Percentiles rank a stretch among this genome's conserved stretches.
phyloP scores from a whole-genome alignment of 2,113 vertebrate species.

The Prietella phreatophila region DNA sequence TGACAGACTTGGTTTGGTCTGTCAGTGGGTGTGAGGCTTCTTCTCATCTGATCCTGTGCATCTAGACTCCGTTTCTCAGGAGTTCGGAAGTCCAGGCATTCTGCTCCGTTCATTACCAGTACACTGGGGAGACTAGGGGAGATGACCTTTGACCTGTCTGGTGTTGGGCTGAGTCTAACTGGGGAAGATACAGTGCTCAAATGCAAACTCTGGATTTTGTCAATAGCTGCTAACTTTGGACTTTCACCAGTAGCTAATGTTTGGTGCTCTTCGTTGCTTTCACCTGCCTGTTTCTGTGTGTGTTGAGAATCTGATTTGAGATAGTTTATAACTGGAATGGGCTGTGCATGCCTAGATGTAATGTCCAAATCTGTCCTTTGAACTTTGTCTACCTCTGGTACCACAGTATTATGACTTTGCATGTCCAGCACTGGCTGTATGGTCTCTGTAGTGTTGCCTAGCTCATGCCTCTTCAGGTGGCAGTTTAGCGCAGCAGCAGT shows the following conservation, averaged over 20 bases:
- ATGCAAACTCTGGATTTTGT: constrained; percentile 50
- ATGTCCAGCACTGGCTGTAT: constrained; percentile 47
- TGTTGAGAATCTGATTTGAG: constrained; percentile 58
- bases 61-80: constrained; percentile 66
- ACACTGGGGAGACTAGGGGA: constrained; percentile 67
- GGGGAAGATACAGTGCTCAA: constrained; percentile 46
- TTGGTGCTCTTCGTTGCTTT: constrained; percentile 55
- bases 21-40: constrained; percentile 60
- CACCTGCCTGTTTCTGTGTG: constrained; percentile 28
- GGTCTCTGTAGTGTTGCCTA: constrained; percentile 69
- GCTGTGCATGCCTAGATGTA: constrained; percentile 60
- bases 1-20: constrained; percentile 60
- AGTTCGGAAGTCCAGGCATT: constrained; percentile 73
- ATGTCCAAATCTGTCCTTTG: constrained; percentile 55
- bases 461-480: constrained; percentile 79
- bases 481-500: constrained; percentile 82
- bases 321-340: constrained; percentile 77
- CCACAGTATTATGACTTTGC: constrained; percentile 41
- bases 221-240: constrained; percentile 49
- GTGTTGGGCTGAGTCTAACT: constrained; percentile 58
- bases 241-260: constrained; percentile 49
- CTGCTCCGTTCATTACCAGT: constrained; percentile 72
- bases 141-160: constrained; percentile 58
- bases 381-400: constrained; percentile 45
- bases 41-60: constrained; percentile 60